Conservation (phyloP, 2,888 invertebrate species). For the Drosophila maculinotata region DNA sequence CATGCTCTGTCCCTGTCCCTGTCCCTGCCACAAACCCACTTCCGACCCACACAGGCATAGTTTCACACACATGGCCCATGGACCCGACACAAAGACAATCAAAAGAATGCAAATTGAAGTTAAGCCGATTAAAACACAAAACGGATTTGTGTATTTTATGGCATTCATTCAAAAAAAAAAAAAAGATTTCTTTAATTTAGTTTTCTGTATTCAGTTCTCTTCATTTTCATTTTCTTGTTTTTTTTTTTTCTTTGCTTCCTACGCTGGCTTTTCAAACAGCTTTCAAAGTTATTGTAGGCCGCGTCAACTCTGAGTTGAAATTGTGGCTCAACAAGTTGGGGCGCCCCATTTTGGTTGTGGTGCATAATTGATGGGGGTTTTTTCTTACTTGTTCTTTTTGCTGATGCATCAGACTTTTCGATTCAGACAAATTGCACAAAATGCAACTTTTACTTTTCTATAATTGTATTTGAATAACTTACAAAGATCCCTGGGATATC, state of each 20-base stretch:
- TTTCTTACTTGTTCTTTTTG: background rate
- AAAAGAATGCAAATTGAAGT: constrained; percentile 66
- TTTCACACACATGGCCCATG: background rate
- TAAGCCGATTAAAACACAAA: constrained; percentile 66
- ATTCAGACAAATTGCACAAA: background rate
- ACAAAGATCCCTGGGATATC: too few relatives aligned
- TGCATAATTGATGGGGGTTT: constrained; percentile 8
- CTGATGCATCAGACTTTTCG: background rate
- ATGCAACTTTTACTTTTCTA: background rate
- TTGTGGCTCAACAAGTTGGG: constrained; percentile 47
- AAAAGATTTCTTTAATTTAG: constrained; percentile 11
- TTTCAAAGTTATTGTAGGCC: constrained; percentile 59
- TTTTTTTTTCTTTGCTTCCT: too few relatives aligned
- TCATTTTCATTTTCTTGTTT: too few relatives aligned
- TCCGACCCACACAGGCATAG: constrained; percentile 1
- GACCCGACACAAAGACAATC: constrained; percentile 48
- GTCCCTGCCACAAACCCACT: too few relatives aligned
- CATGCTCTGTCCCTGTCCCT: too few relatives aligned
- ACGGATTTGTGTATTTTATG: constrained; percentile 65
- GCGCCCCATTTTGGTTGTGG: background rate
- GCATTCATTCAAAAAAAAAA: constrained; percentile 17
- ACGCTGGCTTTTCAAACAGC: constrained; percentile 40
- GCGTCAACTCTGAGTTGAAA: constrained; percentile 5
- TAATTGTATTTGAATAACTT: background rate
- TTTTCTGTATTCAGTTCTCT: background rate